Base-by-base conservation (phyloP, 2,797 vertebrate species). In the Selene dorsalis region DNA sequence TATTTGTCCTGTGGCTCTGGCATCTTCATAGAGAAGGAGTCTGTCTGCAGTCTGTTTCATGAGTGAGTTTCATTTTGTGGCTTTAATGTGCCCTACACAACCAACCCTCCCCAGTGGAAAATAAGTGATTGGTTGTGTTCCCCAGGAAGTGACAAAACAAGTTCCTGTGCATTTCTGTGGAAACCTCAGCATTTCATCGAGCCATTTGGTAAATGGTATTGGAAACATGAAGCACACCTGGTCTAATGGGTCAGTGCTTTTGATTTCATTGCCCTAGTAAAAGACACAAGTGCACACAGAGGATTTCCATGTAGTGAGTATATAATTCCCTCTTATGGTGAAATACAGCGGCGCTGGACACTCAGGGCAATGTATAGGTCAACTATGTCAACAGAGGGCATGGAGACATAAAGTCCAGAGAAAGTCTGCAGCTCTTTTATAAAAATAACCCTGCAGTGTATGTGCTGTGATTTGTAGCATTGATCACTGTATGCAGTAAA, bases 191-290 rank as follows among this genome's bases (percentile, higher is more conserved):
- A 71, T 74, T 82, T 77, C 75, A 81, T 80, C 77, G 73, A 73
- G 62, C 20, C 75, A 72, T 84, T 90, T 80, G 57, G 66, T 78
- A 79, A 89, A 88, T 86, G 48, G 56, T 67, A 73, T 72, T 75
- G 76, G 80, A 80, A 66, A 53, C 77, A 82, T 82, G 78, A 79
- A 68, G 75, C 85, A 79, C 79, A 75, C 63, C 82, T 79, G 61
- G 73, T 68, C 74, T 86, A 63, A 75, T 77, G 87, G 89, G 85
- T 91, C 86, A 89, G 48, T 78, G 80, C 87, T 84, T 91, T 81
- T 89, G 72, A 90, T 85, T 89, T 84, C 67, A 83, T 85, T 84
- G 75, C 83, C 67, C 56, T 24, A 52, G 62, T 84, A 89, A 92
- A 86, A 84, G 73, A 83, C 81, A 79, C 47, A 78, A 86, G 82